Evolutionary conservation across 1,140 invertebrate genomes (phyloP), one percentile per base, ranked within the genome.

Genomic region (Drosophila lacteicornis): DNA sequence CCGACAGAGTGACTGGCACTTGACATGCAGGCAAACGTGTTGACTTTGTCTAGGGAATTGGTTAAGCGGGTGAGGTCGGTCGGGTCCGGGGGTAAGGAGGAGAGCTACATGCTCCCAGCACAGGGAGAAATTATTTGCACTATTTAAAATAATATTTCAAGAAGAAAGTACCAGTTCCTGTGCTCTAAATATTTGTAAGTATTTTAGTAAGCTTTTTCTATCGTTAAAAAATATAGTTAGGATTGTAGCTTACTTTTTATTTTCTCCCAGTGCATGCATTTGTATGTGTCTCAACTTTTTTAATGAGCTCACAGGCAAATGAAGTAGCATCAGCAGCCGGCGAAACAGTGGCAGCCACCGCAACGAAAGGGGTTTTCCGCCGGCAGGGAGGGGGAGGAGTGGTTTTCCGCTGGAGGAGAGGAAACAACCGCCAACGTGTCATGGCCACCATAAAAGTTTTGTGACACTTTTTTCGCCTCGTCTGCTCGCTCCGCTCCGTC

Each of bases 211-310:
- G 30, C 1, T 12, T 51, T 51, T 51, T 6, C 2, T n/a, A 4
- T 6, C 9, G 12, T 47, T 5, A 22, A 17, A 36, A 36, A 12
- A 11, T 36, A 11, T 3, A 36, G 11, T 3, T 7, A 2, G 8
- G 9, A 33, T 33, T 11, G 33, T 33, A 33, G 30, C 19, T 22
- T 22, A 22, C 19, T 22, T 25, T 25, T 25, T 25, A 25, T 25
- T 76, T 77, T 68, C 17, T 45, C 17, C 19, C 15, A 61, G 67
- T 79, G 67, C 58, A 50, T 71, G 77, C 84, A 87, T 88, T 87
- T 87, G 77, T 88, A 80, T 87, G 77, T 83, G 80, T 86, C 77
- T 80, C 84, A 88, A 87, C 77, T 87, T 87, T 87, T 87, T 87
- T 87, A 88, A 87, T 87, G 84, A 88, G 84, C 80, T 49, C 70